Evolutionary conservation across 2,113 vertebrate genomes (phyloP), one percentile per base, ranked within the genome.

Genomic region (Chinchilla lanigera): DNA sequence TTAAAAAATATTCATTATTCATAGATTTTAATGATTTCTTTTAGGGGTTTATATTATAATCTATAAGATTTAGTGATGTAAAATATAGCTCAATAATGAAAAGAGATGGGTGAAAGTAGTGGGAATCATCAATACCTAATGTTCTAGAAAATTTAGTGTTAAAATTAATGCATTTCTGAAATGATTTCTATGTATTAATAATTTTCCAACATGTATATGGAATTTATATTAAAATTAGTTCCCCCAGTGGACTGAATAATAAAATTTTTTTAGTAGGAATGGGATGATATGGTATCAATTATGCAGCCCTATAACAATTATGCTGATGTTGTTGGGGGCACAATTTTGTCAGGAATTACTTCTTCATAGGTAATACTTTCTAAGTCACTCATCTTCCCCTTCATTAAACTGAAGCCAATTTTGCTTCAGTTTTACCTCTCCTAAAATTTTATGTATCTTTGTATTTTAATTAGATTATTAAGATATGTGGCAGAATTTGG

Each of bases 161-260:
- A 80, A 73, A 67, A 38, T 93, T 41, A 83, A 88, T 87, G 14
- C 1, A 78, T 75, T 94, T 16, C 28, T 87, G 1, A 93, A 75
- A 56, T 67, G 19, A 85, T 28, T 81, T 26, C 4, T 87, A 52
- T 3, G 1, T 61, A 41, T 78, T 35, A 65, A 20, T 67, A 58
- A 33, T 84, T 90, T 20, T 93, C 50, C 56, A 75, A 95, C 89
- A 56, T 35, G 28, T n/a, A 60, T 61, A n/a, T 3, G 82, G 50
- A 94, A 90, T 92, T 87, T 87, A 47, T 20, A 94, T 7, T 30
- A 22, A 86, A 90, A 58, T 71, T 41, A 90, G 93, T 69, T 90
- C 38, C 22, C 60, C 63, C 54, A 88, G 14, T 38, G 41, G 4
- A 73, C 22, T 84, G 73, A 89, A 41, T 30, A 58, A 54, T 54